Percentiles rank a stretch among this genome's conserved stretches.
Conservation (phyloP, 1,140 invertebrate genomes). For the Drosophila willistoni region DNA sequence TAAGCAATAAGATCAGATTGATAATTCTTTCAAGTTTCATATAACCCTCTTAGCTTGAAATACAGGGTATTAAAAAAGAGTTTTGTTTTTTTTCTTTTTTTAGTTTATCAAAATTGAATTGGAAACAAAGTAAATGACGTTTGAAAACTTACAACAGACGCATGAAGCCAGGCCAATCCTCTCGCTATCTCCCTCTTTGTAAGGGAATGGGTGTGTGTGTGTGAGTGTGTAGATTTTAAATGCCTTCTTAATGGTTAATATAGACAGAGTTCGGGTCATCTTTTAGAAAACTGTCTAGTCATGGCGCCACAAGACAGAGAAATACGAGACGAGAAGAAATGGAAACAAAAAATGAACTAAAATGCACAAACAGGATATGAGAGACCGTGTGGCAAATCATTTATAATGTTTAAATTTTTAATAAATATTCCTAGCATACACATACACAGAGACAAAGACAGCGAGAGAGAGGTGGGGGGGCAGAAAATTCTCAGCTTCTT, state of each 20-base stretch:
- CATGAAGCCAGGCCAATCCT: slow-evolving; percentile 11
- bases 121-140: slow-evolving; percentile 75
- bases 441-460: slow-evolving; percentile 16
- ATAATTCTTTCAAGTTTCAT: neutral
- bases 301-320: slow-evolving; percentile 67
- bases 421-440: slow-evolving; percentile 65
- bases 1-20: too few species aligned
- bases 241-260: slow-evolving; percentile 79
- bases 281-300: slow-evolving; percentile 55
- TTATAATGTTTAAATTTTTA: slow-evolving; percentile 78
- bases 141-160: slow-evolving; percentile 61
- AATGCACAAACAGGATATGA: slow-evolving; percentile 53
- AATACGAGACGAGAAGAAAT: neutral
- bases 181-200: neutral
- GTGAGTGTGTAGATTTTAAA: slow-evolving; percentile 48
- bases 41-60: neutral
- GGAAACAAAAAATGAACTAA: slow-evolving; percentile 25
- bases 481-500: slow-evolving; percentile 9
- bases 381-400: slow-evolving; percentile 66
- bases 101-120: slow-evolving; percentile 74
- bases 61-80: slow-evolving; percentile 48
- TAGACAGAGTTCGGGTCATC: slow-evolving; percentile 41
- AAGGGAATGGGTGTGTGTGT: neutral
- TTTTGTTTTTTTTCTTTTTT: slow-evolving; percentile 50
- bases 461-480: too few species aligned